phyloP scores from a whole-genome alignment of 2,797 vertebrate species.

The Rhynchonycteris naso region DNA sequence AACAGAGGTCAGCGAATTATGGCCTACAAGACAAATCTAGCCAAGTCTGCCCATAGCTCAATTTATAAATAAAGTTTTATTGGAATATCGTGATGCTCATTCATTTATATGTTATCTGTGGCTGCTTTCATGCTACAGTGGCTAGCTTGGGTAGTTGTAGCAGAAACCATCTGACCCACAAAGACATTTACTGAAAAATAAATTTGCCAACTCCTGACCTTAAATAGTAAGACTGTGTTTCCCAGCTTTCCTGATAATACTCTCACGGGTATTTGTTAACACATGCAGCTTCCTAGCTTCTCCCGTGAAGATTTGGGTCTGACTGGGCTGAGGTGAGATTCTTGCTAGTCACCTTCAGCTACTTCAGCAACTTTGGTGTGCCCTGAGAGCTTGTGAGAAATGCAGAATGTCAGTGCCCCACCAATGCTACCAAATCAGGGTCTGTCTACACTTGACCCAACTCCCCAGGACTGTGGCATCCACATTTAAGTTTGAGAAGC shows the following conservation, averaged over 20 bases:
- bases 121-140: background rate
- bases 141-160: background rate
- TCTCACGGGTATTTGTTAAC: background rate
- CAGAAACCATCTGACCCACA: background rate
- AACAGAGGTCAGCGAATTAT: background rate
- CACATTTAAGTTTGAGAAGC: background rate
- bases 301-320: background rate
- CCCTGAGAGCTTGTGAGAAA: background rate
- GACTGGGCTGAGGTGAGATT: background rate
- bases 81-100: background rate
- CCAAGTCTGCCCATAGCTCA: background rate
- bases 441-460: background rate
- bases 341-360: background rate
- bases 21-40: background rate
- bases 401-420: background rate
- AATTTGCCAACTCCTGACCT: background rate
- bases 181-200: background rate
- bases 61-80: constrained; percentile 66
- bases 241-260: background rate
- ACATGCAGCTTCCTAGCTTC: background rate
- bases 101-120: background rate
- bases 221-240: background rate
- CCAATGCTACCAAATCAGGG: background rate
- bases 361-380: background rate
- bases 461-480: background rate